Evolutionary conservation across 1,140 invertebrate species (phyloP).

Genomic region (Drosophila fuyamai): DNA sequence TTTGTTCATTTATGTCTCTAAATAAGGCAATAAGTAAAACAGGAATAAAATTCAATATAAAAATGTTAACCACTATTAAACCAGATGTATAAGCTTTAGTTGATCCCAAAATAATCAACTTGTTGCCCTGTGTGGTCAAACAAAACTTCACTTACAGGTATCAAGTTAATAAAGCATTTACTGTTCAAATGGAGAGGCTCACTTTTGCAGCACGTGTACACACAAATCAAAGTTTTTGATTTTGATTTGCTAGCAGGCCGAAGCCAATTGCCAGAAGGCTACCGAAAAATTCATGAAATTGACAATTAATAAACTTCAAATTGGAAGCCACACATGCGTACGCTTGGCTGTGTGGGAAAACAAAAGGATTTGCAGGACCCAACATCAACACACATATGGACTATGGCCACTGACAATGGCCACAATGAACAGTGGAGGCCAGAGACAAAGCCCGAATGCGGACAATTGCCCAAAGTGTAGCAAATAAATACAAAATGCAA

Average conservation of each 20-base stretch:
- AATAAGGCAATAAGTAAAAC: too few species aligned
- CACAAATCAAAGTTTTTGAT: conserved; percentile 34
- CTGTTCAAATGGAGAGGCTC: conserved; percentile 2
- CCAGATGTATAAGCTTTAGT: background rate
- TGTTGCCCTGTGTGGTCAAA: background rate
- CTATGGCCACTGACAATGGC: conserved; percentile 49
- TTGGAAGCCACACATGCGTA: conserved; percentile 39
- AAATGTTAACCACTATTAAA: background rate
- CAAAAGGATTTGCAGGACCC: conserved; percentile 35
- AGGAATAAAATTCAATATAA: background rate
- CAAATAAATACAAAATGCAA: conserved; percentile 83
- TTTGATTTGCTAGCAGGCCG: conserved; percentile 23
- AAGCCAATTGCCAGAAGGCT: conserved; percentile 30
- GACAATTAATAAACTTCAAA: conserved; percentile 77
- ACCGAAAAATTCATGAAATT: conserved; percentile 52
- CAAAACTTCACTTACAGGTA: conserved; percentile 4
- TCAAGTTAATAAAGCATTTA: conserved; percentile 26
- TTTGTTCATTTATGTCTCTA: too few species aligned
- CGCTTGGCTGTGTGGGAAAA: conserved; percentile 2
- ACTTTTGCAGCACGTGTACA: background rate
- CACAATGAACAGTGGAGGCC: conserved; percentile 29
- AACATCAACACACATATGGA: conserved; percentile 25
- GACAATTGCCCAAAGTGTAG: conserved; percentile 79
- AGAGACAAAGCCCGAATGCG: conserved; percentile 46
- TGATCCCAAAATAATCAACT: background rate